Percentiles rank a stretch among this genome's conserved stretches.
phyloP scores from a whole-genome alignment of 2,797 vertebrate genomes.

The Huso huso region DNA sequence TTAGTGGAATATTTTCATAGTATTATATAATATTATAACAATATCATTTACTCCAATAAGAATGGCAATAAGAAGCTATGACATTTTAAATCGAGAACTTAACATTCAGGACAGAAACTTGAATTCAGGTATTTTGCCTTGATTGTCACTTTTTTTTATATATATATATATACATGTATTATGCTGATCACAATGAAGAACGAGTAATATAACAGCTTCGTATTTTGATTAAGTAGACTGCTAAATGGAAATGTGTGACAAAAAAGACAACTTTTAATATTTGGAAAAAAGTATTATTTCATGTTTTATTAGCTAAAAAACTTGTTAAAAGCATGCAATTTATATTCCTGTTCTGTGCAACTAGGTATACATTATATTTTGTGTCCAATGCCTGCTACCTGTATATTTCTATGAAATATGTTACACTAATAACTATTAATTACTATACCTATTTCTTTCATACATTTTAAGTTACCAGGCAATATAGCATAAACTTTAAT shows the following conservation, averaged over 20 bases:
- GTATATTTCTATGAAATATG: constrained; percentile 61
- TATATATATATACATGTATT: constrained; percentile 16
- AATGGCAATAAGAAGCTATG: constrained; percentile 14
- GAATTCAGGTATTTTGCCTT: constrained; percentile 17
- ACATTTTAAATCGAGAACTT: background rate
- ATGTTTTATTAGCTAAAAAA: constrained; percentile 51
- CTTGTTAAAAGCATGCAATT: constrained; percentile 66
- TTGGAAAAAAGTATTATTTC: constrained; percentile 31
- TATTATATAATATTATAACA: constrained; percentile 24
- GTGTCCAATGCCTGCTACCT: constrained; percentile 65
- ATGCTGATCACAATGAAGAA: constrained; percentile 41
- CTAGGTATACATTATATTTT: constrained; percentile 50
- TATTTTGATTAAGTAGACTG: constrained; percentile 48
- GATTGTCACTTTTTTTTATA: constrained; percentile 20
- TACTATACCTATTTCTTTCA: constrained; percentile 19
- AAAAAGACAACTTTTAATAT: constrained; percentile 33
- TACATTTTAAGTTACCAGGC: constrained; percentile 15
- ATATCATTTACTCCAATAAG: background rate
- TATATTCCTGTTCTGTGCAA: constrained; percentile 39
- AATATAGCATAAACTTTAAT: too few species aligned
- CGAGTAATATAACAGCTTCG: constrained; percentile 48
- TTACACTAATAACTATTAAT: constrained; percentile 41
- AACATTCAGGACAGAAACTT: constrained; percentile 23
- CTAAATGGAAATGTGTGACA: constrained; percentile 48
- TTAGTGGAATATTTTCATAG: constrained; percentile 18